A percentile compares a stretch with the other conserved stretches of the same genome.
Conservation (phyloP, 2,113 vertebrate species). For the Rhea americana region DNA sequence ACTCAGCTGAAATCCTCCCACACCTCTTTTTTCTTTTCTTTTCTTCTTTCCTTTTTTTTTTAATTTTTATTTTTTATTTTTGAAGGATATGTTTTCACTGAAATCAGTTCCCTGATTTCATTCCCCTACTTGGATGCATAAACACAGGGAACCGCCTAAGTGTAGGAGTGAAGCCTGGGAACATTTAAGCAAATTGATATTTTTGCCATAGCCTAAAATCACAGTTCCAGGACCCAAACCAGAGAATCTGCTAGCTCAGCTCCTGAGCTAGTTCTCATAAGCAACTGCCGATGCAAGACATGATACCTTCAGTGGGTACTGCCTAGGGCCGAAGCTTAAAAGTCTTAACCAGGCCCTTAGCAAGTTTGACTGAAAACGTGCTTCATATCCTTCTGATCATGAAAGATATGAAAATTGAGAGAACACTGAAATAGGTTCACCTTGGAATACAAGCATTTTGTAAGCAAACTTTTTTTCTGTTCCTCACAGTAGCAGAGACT, state of each 20-base stretch:
- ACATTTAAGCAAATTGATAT: background rate
- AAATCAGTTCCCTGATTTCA: background rate
- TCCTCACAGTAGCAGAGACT: background rate
- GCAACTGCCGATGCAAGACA: background rate
- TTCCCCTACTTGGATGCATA: background rate
- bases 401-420: background rate
- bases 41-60: too few species aligned
- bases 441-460: background rate
- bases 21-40: too few species aligned
- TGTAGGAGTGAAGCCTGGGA: background rate
- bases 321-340: background rate
- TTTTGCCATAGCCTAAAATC: background rate
- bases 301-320: background rate
- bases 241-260: background rate
- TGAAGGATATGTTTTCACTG: background rate
- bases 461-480: background rate
- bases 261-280: background rate
- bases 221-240: background rate
- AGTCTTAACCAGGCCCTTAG: background rate
- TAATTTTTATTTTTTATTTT: background rate
- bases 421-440: background rate
- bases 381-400: background rate
- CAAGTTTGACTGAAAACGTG: background rate
- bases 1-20: rapidly evolving
- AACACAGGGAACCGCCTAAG: background rate